phyloP scores from a whole-genome alignment of 2,113 vertebrate species.

The Noctilio leporinus region DNA sequence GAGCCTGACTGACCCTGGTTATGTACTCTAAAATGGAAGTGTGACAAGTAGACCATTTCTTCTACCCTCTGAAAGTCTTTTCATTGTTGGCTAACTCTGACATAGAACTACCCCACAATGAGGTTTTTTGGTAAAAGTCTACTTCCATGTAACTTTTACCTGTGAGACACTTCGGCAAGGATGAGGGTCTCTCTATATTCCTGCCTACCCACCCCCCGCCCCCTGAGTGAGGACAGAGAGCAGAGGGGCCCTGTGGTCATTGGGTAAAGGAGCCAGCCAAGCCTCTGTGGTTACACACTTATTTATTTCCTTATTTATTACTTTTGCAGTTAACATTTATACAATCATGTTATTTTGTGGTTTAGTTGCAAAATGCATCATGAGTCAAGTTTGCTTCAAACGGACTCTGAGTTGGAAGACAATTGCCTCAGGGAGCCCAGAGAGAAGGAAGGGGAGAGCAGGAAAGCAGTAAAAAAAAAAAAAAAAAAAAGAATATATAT shows the following conservation, averaged over 20 bases:
- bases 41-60: neutral
- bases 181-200: neutral
- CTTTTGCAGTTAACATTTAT: slow-evolving; percentile 63
- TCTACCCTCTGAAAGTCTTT: neutral
- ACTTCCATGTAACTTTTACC: neutral
- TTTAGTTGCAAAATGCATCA: slow-evolving; percentile 57
- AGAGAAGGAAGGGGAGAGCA: neutral
- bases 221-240: slow-evolving; percentile 15
- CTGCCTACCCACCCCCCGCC: neutral
- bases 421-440: neutral
- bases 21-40: neutral
- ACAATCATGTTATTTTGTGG: slow-evolving; percentile 69
- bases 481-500: too few relatives aligned
- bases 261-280: slow-evolving; percentile 50
- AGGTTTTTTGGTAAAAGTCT: neutral
- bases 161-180: neutral
- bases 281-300: slow-evolving; percentile 59
- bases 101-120: neutral
- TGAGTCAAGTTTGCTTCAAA: slow-evolving; percentile 57
- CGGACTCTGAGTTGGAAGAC: slow-evolving; percentile 57
- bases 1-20: neutral
- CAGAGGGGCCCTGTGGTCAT: slow-evolving; percentile 38
- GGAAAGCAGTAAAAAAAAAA: slow-evolving; percentile 64
- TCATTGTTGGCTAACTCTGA: neutral
- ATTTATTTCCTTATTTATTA: slow-evolving; percentile 71